phyloP scores from a whole-genome alignment of 2,888 invertebrate genomes.

The Drosophila phalerata region DNA sequence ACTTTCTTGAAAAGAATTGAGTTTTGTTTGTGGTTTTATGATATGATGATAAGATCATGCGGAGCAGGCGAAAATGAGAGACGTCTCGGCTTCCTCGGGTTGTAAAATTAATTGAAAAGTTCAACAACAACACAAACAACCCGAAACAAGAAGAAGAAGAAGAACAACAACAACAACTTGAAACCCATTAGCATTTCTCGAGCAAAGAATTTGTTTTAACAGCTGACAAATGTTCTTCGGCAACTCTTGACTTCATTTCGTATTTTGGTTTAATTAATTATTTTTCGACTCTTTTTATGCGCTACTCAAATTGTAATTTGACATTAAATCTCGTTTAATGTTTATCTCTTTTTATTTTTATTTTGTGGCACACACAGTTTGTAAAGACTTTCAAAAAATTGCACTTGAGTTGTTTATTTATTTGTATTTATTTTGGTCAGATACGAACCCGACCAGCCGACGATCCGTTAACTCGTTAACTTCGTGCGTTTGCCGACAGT shows the following conservation, averaged over 20 bases:
- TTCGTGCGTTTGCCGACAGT: constrained; percentile 38
- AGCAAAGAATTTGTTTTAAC: constrained; percentile 66
- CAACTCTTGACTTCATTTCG: constrained; percentile 38
- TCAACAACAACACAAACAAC: constrained; percentile 31
- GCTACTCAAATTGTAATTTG: constrained; percentile 48
- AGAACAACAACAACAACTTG: constrained; percentile 5
- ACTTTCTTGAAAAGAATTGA: constrained; percentile 63
- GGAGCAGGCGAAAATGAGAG: constrained; percentile 59
- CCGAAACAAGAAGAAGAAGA: background rate
- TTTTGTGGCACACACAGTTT: background rate
- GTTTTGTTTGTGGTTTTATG: constrained; percentile 58
- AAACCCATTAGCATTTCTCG: constrained; percentile 70
- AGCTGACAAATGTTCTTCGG: constrained; percentile 68
- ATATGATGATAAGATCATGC: constrained; percentile 73
- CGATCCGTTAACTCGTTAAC: constrained; percentile 14
- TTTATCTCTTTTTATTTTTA: constrained; percentile 3
- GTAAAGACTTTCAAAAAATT: constrained; percentile 49
- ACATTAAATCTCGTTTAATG: constrained; percentile 49
- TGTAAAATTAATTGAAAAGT: constrained; percentile 78
- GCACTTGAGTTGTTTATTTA: constrained; percentile 35
- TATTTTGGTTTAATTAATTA: constrained; percentile 48
- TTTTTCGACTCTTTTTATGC: constrained; percentile 41
- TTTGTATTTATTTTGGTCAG: background rate
- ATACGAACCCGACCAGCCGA: constrained; percentile 9
- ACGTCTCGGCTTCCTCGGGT: constrained; percentile 36